Conservation (phyloP, 1,140 invertebrate genomes). For the Lamellibrachia luymesi region DNA sequence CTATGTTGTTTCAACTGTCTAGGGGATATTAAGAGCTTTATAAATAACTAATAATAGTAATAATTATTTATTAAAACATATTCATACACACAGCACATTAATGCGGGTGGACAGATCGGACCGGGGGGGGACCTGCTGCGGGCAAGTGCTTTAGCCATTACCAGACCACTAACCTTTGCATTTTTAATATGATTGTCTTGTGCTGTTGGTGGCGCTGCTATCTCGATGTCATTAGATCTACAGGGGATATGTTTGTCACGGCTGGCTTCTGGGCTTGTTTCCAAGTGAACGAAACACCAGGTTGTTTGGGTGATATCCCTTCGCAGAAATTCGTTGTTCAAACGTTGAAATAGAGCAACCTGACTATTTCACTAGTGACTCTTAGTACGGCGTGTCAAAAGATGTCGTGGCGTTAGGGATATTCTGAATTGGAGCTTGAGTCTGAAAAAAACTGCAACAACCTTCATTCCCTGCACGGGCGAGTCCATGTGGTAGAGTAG, state of each 20-base stretch:
- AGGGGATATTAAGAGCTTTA: too few species aligned
- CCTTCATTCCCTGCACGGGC: too few species aligned
- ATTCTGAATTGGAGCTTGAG: background rate
- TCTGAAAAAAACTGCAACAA: background rate
- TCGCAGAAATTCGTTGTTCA: too few species aligned
- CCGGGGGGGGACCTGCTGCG: background rate
- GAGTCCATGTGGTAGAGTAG: too few species aligned
- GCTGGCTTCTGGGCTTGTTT: too few species aligned
- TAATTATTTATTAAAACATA: too few species aligned
- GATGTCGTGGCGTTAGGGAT: background rate
- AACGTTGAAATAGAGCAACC: background rate
- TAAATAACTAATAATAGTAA: too few species aligned
- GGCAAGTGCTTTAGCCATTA: background rate
- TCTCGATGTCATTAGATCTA: background rate
- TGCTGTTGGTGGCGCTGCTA: background rate
- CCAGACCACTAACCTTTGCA: background rate
- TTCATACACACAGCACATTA: too few species aligned
- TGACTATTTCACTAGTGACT: background rate
- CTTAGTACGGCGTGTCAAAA: background rate
- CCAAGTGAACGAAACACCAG: background rate
- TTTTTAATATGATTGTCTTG: background rate
- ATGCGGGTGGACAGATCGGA: too few species aligned
- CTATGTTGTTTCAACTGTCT: too few species aligned
- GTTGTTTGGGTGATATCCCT: background rate
- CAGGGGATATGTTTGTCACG: too few species aligned